Evolutionary conservation across 2,888 invertebrate genomes (phyloP), one percentile per base, ranked within the genome.

Genomic region (Drosophila anceps): DNA sequence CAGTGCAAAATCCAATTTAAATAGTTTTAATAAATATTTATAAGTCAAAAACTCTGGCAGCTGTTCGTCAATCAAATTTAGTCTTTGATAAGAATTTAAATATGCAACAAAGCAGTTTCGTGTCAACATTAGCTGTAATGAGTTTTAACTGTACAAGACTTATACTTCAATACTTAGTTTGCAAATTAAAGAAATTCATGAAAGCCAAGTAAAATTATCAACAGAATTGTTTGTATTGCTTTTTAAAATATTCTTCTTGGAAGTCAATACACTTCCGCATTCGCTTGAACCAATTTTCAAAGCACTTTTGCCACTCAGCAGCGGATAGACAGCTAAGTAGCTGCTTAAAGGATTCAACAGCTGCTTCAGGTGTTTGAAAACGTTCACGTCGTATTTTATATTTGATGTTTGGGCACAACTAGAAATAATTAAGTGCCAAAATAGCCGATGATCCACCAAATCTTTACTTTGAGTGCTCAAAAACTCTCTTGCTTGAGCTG

Each of bases 11-110:
- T n/a, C 31, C 18, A 50, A 13, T 50, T 50, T 33, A 50, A 33
- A 20, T 50, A 13, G 31, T 18, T 18, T 50, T 53, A 20, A 35
- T 53, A 53, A 53, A 35, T 53, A 53, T 51, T 50, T 50, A 50
- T 31, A 50, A 29, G 6, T 18, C 29, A 0, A 12, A 20, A 51
- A 20, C 1, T 12, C 31, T 18, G 12, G 2, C 48, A 5, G 13
- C 9, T 27, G 27, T 2, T 46, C 31, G 6, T 51, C 50, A 33
- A 51, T 51, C 31, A 51, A 44, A 24, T 41, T 41, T 3, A 1
- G 18, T 10, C 4, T 41, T 39, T 33, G 9, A 33, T 33, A 33
- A 12, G 12, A 0, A 12, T 2, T 15, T 15, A 15, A 10, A 35
- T 35, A 13, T 35, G 37, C 15, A 37, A 15, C 12, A 10, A 10